Conservation (phyloP, 1,140 invertebrate species). For the Listronotus oregonensis region DNA sequence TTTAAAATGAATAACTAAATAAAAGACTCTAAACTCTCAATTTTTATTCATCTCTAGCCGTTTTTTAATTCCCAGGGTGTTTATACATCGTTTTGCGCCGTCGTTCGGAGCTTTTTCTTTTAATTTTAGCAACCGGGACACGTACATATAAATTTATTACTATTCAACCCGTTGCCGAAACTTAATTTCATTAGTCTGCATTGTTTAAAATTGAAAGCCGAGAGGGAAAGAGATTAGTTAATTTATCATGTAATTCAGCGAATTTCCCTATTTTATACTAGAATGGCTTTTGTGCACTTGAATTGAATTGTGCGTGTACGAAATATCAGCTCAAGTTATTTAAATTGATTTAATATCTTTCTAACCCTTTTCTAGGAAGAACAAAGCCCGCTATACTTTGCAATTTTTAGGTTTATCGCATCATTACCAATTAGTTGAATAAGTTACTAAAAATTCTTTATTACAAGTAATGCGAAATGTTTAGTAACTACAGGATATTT, state of each 20-base stretch:
- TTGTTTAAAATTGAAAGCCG: constrained; percentile 56
- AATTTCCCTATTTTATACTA: constrained; percentile 49
- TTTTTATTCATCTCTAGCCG: constrained; percentile 26
- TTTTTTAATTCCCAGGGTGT: constrained; percentile 44
- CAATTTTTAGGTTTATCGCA: too few relatives aligned
- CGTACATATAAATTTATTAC: constrained; percentile 56
- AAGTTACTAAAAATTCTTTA: too few relatives aligned
- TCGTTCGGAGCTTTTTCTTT: constrained; percentile 40
- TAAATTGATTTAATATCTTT: constrained; percentile 43
- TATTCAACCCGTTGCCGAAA: constrained; percentile 56
- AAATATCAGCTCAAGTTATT: constrained; percentile 46
- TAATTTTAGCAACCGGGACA: constrained; percentile 49
- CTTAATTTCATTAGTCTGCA: constrained; percentile 56
- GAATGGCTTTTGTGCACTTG: constrained; percentile 45
- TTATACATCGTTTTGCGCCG: constrained; percentile 39
- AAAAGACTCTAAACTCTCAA: constrained; percentile 22
- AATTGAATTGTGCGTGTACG: constrained; percentile 46
- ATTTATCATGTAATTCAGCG: constrained; percentile 56
- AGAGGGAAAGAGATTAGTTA: constrained; percentile 52
- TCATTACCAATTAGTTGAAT: too few relatives aligned
- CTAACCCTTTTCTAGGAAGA: constrained; percentile 14
- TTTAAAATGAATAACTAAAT: constrained; percentile 21
- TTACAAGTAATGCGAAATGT: too few relatives aligned
- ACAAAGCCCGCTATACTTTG: neutral
- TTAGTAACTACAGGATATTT: too few relatives aligned